A percentile compares a stretch with the other conserved stretches of the same genome.
These are phyloP conservation scores for Drosophila mimetica DNA, from an alignment of 2,888 invertebrate genomes.

Conservation along the genomic window DNA sequence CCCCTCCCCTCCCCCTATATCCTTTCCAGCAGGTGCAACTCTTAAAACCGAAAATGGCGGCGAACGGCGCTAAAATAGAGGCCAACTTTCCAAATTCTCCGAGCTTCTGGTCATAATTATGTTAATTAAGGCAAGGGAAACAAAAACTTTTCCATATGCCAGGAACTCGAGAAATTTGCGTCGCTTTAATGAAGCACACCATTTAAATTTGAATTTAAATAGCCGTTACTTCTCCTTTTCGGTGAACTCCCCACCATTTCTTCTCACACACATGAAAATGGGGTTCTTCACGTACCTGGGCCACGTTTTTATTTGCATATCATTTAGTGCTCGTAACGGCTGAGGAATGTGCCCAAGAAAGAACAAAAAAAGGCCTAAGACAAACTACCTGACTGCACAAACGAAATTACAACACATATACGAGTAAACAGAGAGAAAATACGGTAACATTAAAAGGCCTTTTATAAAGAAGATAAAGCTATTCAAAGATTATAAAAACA, in stretches of 20 bases:
- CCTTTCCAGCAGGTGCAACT: conserved; percentile 29
- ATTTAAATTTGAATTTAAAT: conserved; percentile 77
- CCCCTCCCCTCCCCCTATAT: not conserved
- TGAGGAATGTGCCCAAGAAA: conserved; percentile 56
- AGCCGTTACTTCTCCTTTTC: conserved; percentile 16
- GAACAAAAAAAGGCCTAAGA: conserved; percentile 49
- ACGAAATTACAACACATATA: conserved; percentile 1
- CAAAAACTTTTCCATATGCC: conserved; percentile 55
- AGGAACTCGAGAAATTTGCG: conserved; percentile 35
- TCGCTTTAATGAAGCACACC: conserved; percentile 68
- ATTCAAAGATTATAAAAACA: too few species aligned
- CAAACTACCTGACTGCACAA: conserved; percentile 58
- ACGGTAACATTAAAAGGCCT: not conserved
- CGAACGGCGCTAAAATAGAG: conserved; percentile 43
- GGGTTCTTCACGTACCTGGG: conserved; percentile 44
- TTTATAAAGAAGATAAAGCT: too few species aligned
- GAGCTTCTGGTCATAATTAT: conserved; percentile 55
- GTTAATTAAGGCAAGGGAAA: conserved; percentile 63
- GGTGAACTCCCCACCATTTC: not conserved
- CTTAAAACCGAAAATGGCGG: conserved; percentile 12
- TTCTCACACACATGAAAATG: conserved; percentile 28
- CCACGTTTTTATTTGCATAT: conserved; percentile 76
- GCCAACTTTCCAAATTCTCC: conserved; percentile 11
- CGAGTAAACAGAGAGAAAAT: not conserved
- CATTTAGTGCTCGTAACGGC: conserved; percentile 64